Conservation (phyloP, 2,797 vertebrate genomes). For the Selene dorsalis region DNA sequence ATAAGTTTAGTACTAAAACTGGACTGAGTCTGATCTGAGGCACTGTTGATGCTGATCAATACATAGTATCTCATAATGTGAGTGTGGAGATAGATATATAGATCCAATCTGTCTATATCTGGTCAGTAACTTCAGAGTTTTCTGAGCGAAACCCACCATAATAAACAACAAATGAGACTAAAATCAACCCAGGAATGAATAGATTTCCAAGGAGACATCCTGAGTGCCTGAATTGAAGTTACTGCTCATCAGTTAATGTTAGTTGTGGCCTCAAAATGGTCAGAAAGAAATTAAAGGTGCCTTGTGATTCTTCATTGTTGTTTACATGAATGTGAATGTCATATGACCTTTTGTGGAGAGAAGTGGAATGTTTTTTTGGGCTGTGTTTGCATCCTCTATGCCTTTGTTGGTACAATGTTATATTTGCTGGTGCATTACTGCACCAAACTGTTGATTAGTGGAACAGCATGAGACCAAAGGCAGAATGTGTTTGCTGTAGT, state of each 20-base stretch:
- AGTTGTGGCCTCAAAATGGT: too few species aligned
- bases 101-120: neutral
- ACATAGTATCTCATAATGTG: neutral
- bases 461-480: neutral
- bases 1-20: neutral
- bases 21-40: neutral
- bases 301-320: too few species aligned
- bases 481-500: neutral
- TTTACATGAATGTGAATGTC: too few species aligned
- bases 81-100: too few species aligned
- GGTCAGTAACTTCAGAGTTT: neutral
- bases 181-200: neutral
- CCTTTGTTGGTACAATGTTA: neutral
- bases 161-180: neutral
- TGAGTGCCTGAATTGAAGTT: too few species aligned
- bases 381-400: neutral
- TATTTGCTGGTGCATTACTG: neutral
- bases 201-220: too few species aligned
- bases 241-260: too few species aligned
- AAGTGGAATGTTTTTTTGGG: too few species aligned
- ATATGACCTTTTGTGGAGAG: too few species aligned
- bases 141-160: neutral
- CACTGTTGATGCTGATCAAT: conserved; percentile 7
- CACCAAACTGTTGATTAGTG: neutral
- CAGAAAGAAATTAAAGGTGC: too few species aligned